Percentiles rank a stretch among this genome's conserved stretches.
phyloP scores from a whole-genome alignment of 2,797 vertebrate genomes.

The Melanitta fusca region DNA sequence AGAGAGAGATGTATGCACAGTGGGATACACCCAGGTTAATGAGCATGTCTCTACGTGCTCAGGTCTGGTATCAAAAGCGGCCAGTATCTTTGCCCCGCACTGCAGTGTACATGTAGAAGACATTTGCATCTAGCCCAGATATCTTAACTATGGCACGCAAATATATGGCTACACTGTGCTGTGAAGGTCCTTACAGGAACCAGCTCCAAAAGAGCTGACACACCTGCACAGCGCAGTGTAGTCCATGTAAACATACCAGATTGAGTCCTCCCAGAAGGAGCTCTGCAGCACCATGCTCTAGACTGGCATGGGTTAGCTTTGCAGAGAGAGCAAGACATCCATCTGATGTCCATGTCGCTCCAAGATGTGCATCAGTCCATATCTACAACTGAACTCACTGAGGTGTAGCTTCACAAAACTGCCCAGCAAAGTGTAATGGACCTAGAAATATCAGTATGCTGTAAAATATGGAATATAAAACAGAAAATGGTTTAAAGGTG shows the following conservation, averaged over 20 bases:
- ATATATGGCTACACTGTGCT: not conserved
- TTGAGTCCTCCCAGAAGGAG: not conserved
- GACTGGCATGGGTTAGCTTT: not conserved
- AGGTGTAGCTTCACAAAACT: not conserved
- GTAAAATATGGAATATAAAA: not conserved
- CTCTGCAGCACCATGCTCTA: not conserved
- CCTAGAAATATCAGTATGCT: not conserved
- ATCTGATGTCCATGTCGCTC: not conserved
- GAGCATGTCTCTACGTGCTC: not conserved
- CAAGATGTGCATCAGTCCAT: not conserved
- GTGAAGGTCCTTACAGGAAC: not conserved
- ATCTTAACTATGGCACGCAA: not conserved
- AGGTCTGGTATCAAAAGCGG: not conserved
- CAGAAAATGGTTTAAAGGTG: not conserved
- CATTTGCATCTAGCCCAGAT: not conserved
- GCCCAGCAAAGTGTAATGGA: not conserved
- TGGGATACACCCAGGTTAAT: not conserved
- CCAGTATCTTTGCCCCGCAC: not conserved
- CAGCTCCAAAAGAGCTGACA: not conserved
- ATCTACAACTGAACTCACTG: not conserved
- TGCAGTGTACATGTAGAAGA: not conserved
- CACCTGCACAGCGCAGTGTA: not conserved
- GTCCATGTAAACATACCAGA: not conserved
- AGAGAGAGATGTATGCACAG: not conserved
- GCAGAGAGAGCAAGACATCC: not conserved